Base-by-base conservation (phyloP, 2,113 vertebrate genomes). In the Xiphophorus couchianus region DNA sequence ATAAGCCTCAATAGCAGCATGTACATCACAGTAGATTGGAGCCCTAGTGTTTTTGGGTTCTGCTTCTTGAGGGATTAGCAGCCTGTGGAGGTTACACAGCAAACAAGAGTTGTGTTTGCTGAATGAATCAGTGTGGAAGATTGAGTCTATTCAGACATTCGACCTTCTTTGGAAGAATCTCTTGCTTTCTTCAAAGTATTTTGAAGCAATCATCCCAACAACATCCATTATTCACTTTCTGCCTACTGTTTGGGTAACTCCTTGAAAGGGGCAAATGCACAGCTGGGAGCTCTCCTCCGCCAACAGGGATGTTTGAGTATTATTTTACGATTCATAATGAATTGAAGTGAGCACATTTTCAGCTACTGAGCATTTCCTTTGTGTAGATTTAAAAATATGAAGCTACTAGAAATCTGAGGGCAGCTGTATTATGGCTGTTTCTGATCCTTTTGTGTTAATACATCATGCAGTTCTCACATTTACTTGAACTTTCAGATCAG, bases 141-240 rank as follows among this genome's bases (percentile, higher is more conserved):
- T 27, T 80, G 62, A 74, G 54, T 62, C 81, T 76, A 76, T 83
- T 83, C 81, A 90, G 63, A 82, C 82, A 76, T 91, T 79, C 88
- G 88, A 89, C 90, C 88, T 88, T 84, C 77, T 88, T 92, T 84
- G 69, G 69, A 48, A 27, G 73, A 71, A 75, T 68, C 15, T 17
- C 63, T 13, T 37, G 19, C 29, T 35, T 65, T 42, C 29, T 71
- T 33, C 60, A 48, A 71, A 71, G 71, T 80, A 85, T 88, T 91
- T 86, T 69, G 69, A 74, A 81, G 81, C 69, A 76, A 86, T 88
- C 81, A 82, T 86, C 70, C 86, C 72, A 90, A 86, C 79, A 84
- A 82, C 89, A 92, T 92, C 78, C 76, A 94, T 94, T 93, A 93
- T 93, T 93, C 84, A 92, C 88, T 85, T 76, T 70, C 83, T 74